Percentiles rank a stretch among this genome's conserved stretches.
phyloP scores from a whole-genome alignment of 2,888 invertebrate genomes.

The Chrysotoxum bicinctum region DNA sequence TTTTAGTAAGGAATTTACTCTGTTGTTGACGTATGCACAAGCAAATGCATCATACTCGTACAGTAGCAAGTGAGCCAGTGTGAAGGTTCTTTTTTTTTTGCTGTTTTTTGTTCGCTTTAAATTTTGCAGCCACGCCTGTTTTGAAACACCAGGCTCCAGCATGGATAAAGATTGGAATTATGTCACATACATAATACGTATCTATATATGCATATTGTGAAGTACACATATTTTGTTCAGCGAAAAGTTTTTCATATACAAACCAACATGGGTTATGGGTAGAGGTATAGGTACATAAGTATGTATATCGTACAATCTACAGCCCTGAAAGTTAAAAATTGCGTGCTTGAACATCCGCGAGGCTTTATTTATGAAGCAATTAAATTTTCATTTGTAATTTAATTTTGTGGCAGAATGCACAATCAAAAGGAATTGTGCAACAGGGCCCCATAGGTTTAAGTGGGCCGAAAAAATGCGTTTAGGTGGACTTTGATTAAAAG shows the following conservation, averaged over 20 bases:
- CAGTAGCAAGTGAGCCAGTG: background rate
- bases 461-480: background rate
- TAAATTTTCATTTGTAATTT: constrained; percentile 46
- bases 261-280: background rate
- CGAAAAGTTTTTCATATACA: constrained; percentile 14
- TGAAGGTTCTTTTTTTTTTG: background rate
- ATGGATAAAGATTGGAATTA: constrained; percentile 24
- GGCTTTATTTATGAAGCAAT: constrained; percentile 50
- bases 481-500: background rate
- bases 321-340: constrained; percentile 53
- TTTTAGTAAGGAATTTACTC: constrained; percentile 31
- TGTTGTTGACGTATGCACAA: constrained; percentile 23
- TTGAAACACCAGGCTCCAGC: constrained; percentile 11
- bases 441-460: background rate
- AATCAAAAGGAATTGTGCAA: constrained; percentile 27
- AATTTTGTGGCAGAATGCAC: constrained; percentile 20
- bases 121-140: constrained; percentile 30
- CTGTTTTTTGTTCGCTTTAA: background rate
- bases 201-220: background rate
- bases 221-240: constrained; percentile 35
- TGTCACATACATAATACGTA: constrained; percentile 31
- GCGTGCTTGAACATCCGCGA: constrained; percentile 22
- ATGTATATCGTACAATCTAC: background rate
- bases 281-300: too few relatives aligned
- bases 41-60: constrained; percentile 20